These are phyloP conservation scores for Romanogobio albipinnatus DNA, from an alignment of 2,113 vertebrate species.

Conservation along the genomic window DNA sequence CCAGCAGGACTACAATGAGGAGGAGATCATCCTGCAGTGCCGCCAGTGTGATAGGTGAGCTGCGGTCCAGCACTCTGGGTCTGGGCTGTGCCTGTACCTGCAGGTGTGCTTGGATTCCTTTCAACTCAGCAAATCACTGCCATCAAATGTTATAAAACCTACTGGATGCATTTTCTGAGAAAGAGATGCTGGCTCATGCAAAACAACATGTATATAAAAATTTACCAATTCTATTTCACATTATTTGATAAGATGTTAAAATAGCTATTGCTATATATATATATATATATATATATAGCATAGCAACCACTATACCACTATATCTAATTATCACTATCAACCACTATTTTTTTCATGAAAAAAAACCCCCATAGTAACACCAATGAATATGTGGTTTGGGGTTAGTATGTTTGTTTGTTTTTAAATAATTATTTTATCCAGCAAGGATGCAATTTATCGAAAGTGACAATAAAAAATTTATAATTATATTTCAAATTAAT, in stretches of 20 bases:
- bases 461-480: too few species aligned
- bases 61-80: not conserved
- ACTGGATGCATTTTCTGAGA: not conserved
- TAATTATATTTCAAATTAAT: too few species aligned
- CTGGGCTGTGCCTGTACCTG: conserved; percentile 25
- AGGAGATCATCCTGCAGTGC: conserved; percentile 93
- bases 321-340: too few species aligned
- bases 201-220: not conserved
- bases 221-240: not conserved
- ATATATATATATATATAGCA: not conserved
- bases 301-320: too few species aligned
- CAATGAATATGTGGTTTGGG: too few species aligned
- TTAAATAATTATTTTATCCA: too few species aligned
- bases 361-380: too few species aligned
- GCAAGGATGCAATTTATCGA: too few species aligned
- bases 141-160: not conserved
- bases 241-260: not conserved
- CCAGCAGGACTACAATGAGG: conserved; percentile 86
- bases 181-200: not conserved
- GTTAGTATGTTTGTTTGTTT: too few species aligned
- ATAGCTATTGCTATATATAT: not conserved
- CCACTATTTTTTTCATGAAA: too few species aligned
- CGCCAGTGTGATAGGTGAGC: conserved; percentile 92
- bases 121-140: not conserved
- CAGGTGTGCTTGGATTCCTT: conserved; percentile 17